Conservation (phyloP, 2,888 invertebrate genomes). For the Thera obeliscata region DNA sequence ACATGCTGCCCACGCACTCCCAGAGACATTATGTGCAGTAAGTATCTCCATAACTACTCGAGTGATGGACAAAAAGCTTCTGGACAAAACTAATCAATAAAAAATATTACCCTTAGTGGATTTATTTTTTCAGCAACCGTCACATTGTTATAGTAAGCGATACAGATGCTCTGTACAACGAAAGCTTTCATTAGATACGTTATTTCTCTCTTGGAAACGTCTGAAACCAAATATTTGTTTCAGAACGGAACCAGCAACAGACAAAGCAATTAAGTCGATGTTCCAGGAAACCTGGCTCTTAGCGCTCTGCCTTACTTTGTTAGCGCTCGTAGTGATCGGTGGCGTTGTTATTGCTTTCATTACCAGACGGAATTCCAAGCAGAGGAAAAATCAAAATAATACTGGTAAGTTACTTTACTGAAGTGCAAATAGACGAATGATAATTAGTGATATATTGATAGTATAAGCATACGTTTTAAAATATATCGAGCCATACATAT, state of each 20-base stretch:
- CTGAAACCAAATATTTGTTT: constrained; percentile 52
- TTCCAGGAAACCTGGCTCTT: constrained; percentile 81
- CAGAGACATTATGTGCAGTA: constrained; percentile 79
- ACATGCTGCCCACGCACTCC: constrained; percentile 86
- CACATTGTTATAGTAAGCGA: neutral
- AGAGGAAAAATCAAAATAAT: constrained; percentile 72
- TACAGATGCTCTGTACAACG: neutral
- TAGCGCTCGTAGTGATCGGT: constrained; percentile 70
- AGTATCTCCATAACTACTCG: neutral
- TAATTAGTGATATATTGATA: too few relatives aligned
- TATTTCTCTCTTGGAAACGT: constrained; percentile 6
- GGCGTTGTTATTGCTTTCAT: constrained; percentile 72
- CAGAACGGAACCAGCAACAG: constrained; percentile 79
- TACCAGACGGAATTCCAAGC: constrained; percentile 69
- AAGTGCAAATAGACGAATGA: too few relatives aligned
- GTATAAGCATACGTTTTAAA: neutral
- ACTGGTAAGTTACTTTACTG: constrained; percentile 55
- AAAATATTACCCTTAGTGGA: too few relatives aligned
- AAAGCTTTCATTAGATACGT: constrained; percentile 2
- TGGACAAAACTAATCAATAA: neutral
- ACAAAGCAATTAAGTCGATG: constrained; percentile 77
- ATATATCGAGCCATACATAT: neutral
- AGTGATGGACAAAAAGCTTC: neutral
- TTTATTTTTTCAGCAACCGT: neutral
- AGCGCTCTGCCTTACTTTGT: constrained; percentile 71